phyloP scores from a whole-genome alignment of 2,888 invertebrate genomes.

The Acrobasis suavella region DNA sequence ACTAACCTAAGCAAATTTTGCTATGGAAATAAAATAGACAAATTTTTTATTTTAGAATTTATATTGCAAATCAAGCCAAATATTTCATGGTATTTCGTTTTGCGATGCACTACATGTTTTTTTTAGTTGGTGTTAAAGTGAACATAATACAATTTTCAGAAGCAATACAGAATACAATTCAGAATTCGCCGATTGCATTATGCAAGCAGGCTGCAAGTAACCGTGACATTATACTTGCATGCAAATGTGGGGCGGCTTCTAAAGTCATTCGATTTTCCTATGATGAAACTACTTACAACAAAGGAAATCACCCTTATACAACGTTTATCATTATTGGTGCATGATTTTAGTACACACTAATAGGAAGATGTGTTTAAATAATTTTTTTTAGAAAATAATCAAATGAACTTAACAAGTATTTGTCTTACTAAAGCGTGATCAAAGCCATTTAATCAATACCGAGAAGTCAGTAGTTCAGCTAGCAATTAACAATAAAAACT shows the following conservation, averaged over 20 bases:
- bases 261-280: conserved; percentile 7
- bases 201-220: conserved; percentile 14
- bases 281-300: neutral
- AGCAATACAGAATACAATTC: neutral
- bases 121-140: neutral
- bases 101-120: no score
- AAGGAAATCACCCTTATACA: neutral
- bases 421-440: no score
- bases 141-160: conserved; percentile 1
- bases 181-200: conserved; percentile 3
- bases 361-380: neutral
- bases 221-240: conserved; percentile 20
- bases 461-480: no score
- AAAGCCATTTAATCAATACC: no score
- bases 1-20: neutral
- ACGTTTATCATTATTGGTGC: neutral
- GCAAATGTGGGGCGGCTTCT: conserved; percentile 5
- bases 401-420: no score
- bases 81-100: no score
- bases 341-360: neutral
- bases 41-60: neutral
- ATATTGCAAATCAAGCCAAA: neutral
- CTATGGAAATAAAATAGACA: neutral
- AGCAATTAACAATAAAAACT: no score
- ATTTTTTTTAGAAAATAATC: neutral